Conservation (phyloP, 2,888 invertebrate genomes). For the Erebia epiphron region DNA sequence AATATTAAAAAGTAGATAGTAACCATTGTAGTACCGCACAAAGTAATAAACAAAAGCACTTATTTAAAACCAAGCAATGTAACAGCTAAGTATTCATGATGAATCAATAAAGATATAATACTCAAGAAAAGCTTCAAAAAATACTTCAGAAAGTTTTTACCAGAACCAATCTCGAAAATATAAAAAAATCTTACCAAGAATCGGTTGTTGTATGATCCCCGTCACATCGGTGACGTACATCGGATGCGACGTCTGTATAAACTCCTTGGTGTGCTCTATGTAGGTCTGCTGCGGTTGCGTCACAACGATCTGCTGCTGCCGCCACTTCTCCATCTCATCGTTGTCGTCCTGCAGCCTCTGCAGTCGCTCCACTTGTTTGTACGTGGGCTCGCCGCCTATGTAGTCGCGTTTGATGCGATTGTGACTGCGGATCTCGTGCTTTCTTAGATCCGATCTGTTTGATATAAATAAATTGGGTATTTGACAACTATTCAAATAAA, state of each 20-base stretch:
- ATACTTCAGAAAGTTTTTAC: neutral
- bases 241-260: slow-evolving; percentile 54
- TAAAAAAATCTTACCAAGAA: slow-evolving; percentile 54
- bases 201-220: slow-evolving; percentile 59
- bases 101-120: too few species aligned
- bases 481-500: too few species aligned
- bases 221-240: slow-evolving; percentile 68
- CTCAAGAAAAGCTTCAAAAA: too few species aligned
- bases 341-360: slow-evolving; percentile 59
- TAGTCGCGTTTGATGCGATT: slow-evolving; percentile 75
- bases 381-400: slow-evolving; percentile 74
- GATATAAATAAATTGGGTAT: neutral
- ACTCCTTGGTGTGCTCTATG: slow-evolving; percentile 63
- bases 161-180: neutral
- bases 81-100: too few species aligned
- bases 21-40: too few species aligned
- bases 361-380: slow-evolving; percentile 71
- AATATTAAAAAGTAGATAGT: neutral
- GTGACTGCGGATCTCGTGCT: slow-evolving; percentile 74
- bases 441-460: slow-evolving; percentile 71
- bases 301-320: slow-evolving; percentile 47
- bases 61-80: too few species aligned
- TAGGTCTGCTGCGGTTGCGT: slow-evolving; percentile 53
- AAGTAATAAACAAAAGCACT: neutral
- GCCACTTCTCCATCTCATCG: slow-evolving; percentile 51